Evolutionary conservation across 2,113 vertebrate genomes (phyloP).

Genomic region (Brachionichthys hirsutus): DNA sequence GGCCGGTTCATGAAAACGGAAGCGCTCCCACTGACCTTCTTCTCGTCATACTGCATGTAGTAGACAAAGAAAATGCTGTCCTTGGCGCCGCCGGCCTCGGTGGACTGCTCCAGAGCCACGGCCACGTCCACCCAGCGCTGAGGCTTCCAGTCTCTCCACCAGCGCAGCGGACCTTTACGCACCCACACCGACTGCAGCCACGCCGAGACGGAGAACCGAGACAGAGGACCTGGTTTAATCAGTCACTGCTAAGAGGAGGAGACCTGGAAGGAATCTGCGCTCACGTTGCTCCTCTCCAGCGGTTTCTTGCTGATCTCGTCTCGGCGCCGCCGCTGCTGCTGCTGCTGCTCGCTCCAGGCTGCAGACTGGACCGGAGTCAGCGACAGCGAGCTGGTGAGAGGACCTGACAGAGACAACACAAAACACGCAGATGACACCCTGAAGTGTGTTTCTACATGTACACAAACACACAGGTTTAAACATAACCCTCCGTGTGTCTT

Average conservation of each 20-base stretch:
- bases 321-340: slow-evolving; percentile 79
- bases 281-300: slow-evolving; percentile 81
- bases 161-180: slow-evolving; percentile 87
- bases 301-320: slow-evolving; percentile 85
- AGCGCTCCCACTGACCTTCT: slow-evolving; percentile 81
- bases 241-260: not conserved
- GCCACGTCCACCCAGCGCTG: slow-evolving; percentile 91
- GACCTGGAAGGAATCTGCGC: not conserved
- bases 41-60: slow-evolving; percentile 88
- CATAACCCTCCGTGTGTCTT: too few species aligned
- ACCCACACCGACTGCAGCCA: slow-evolving; percentile 87
- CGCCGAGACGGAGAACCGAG: not conserved
- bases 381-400: slow-evolving; percentile 84
- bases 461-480: slow-evolving; percentile 1
- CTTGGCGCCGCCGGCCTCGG: slow-evolving; percentile 76
- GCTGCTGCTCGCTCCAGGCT: slow-evolving; percentile 86
- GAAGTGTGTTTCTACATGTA: not conserved
- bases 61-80: slow-evolving; percentile 97
- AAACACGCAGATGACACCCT: slow-evolving; percentile 2
- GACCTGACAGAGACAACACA: slow-evolving; percentile 70
- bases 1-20: too few species aligned
- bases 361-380: slow-evolving; percentile 88
- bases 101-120: slow-evolving; percentile 92
- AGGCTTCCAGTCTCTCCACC: slow-evolving; percentile 96
- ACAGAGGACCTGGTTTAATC: not conserved